Conservation (phyloP, 2,888 invertebrate species). For the Lasioglossum zephyrum region DNA sequence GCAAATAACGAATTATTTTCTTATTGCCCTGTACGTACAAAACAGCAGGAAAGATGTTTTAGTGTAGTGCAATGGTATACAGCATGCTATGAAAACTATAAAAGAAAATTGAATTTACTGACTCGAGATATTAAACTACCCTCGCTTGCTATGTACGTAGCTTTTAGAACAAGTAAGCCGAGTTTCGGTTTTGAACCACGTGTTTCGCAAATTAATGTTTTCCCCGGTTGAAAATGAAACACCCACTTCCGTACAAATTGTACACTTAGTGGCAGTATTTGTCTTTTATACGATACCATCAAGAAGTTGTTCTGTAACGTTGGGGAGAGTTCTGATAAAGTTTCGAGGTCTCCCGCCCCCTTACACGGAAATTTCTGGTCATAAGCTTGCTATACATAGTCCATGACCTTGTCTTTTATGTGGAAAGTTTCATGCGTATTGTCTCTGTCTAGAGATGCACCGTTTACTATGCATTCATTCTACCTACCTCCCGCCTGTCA, state of each 20-base stretch:
- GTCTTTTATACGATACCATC: constrained; percentile 40
- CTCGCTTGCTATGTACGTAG: background rate
- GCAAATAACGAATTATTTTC: background rate
- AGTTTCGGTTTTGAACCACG: background rate
- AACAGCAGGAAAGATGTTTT: no score
- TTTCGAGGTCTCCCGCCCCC: constrained; percentile 20
- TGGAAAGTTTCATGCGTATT: constrained; percentile 25
- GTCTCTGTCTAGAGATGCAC: background rate
- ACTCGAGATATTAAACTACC: background rate
- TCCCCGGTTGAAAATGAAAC: constrained; percentile 14
- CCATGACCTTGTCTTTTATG: constrained; percentile 42
- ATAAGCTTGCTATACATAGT: constrained; percentile 30
- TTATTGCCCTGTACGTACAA: background rate
- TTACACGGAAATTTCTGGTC: constrained; percentile 37
- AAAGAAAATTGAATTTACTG: constrained; percentile 2
- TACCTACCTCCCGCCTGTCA: background rate
- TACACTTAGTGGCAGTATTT: constrained; percentile 28
- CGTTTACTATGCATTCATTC: constrained; percentile 21
- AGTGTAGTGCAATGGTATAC: background rate
- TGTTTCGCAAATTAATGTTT: constrained; percentile 12
- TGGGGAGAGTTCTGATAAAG: constrained; percentile 36
- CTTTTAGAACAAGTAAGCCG: background rate
- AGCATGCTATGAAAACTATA: background rate
- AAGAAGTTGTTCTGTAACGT: constrained; percentile 25
- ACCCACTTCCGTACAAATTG: constrained; percentile 25